Conservation (phyloP, 2,888 invertebrate species). For the Oxyteleia sp. region DNA sequence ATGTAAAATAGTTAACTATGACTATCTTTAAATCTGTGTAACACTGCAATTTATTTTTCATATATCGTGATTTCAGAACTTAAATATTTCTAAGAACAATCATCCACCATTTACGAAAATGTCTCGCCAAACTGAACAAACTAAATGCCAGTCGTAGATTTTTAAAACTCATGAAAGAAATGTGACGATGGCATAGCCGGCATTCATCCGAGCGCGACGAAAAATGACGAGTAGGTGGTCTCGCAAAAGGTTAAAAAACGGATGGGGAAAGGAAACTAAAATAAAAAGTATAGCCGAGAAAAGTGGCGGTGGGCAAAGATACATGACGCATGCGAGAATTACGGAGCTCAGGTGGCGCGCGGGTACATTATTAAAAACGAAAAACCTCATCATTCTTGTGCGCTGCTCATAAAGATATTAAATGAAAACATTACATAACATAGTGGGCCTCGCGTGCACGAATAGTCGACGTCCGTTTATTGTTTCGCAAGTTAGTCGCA, state of each 20-base stretch:
- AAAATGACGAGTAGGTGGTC: constrained; percentile 69
- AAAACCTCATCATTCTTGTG: constrained; percentile 86
- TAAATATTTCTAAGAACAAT: constrained; percentile 25
- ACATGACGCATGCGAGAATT: constrained; percentile 80
- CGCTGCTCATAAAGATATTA: constrained; percentile 86
- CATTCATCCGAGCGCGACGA: constrained; percentile 67
- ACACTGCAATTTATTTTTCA: too few relatives aligned
- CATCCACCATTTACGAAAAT: constrained; percentile 54
- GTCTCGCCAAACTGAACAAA: constrained; percentile 52
- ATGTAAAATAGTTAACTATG: too few relatives aligned
- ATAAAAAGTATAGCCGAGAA: constrained; percentile 59
- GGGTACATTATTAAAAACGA: constrained; percentile 87
- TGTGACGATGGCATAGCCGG: constrained; percentile 64
- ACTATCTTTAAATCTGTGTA: too few relatives aligned
- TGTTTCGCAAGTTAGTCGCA: constrained; percentile 61
- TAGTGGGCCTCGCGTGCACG: constrained; percentile 67
- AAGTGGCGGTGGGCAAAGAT: constrained; percentile 70
- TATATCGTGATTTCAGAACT: constrained; percentile 6
- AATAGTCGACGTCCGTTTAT: constrained; percentile 69
- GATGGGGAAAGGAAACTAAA: constrained; percentile 60
- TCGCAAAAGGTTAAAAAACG: constrained; percentile 72
- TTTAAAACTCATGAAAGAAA: constrained; percentile 71
- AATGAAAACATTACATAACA: constrained; percentile 86
- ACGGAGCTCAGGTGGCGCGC: constrained; percentile 85
- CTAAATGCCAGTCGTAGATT: constrained; percentile 69